phyloP scores from a whole-genome alignment of 2,113 vertebrate genomes.

The Onychorhynchus coronatus region DNA sequence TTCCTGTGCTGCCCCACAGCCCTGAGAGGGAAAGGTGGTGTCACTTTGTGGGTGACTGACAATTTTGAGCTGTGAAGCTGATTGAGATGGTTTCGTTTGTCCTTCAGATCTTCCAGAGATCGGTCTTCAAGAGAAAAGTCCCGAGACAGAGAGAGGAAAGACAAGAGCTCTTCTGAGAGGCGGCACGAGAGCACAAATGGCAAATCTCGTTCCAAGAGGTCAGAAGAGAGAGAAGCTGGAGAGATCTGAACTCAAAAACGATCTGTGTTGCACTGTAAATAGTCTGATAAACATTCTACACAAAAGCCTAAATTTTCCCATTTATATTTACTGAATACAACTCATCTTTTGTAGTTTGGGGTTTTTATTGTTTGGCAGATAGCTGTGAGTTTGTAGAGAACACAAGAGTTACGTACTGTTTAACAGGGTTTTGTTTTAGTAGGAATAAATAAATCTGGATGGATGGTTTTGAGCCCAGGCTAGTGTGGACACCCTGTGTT shows the following conservation, averaged over 20 bases:
- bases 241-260: constrained; percentile 79
- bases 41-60: not conserved
- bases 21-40: not conserved
- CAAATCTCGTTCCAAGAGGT: constrained; percentile 81
- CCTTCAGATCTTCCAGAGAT: constrained; percentile 87
- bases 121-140: constrained; percentile 84
- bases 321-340: constrained; percentile 76
- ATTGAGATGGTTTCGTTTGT: constrained; percentile 1
- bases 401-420: constrained; percentile 67
- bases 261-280: constrained; percentile 69
- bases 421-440: constrained; percentile 60
- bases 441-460: constrained; percentile 66
- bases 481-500: not conserved
- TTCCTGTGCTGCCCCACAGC: not conserved
- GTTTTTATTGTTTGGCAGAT: constrained; percentile 75
- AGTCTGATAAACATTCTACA: constrained; percentile 60
- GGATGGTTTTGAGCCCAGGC: constrained; percentile 15
- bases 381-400: constrained; percentile 72
- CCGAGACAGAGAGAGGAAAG: constrained; percentile 84
- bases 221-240: constrained; percentile 88
- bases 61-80: not conserved
- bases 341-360: constrained; percentile 78
- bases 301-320: constrained; percentile 65
- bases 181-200: constrained; percentile 87
- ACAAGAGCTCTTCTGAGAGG: constrained; percentile 77